Percentiles rank a stretch among this genome's conserved stretches.
These are phyloP conservation scores for Hyppa rectilinea DNA, from an alignment of 2,888 invertebrate species.

Conservation along the genomic window DNA sequence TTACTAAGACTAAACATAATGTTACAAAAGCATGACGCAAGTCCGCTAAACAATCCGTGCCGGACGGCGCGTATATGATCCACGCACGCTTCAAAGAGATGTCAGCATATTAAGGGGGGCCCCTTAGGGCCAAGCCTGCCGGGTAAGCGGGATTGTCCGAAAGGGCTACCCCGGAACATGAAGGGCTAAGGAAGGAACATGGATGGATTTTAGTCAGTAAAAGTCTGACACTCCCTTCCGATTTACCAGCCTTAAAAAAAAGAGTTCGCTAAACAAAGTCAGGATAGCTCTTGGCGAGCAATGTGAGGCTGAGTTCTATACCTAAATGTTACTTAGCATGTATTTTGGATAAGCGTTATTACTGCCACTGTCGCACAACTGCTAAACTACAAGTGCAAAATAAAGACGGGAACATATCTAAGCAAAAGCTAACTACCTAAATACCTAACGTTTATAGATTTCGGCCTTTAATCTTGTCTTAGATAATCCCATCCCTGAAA, in stretches of 20 bases:
- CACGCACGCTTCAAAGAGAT: no score
- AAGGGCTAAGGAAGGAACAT: no score
- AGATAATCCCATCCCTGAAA: not conserved
- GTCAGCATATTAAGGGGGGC: no score
- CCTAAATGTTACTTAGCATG: not conserved
- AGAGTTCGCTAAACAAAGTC: no score
- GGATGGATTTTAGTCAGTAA: no score
- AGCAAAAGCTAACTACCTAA: not conserved
- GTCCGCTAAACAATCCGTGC: no score
- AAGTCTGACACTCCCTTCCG: no score
- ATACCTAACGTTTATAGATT: not conserved
- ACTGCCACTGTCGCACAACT: not conserved
- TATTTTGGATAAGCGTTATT: not conserved
- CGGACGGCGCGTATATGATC: no score
- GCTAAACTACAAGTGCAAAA: not conserved
- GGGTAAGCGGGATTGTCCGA: no score
- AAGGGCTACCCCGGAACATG: no score
- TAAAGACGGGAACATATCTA: not conserved
- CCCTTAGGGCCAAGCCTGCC: no score
- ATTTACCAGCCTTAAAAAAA: no score
- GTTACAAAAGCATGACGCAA: not conserved
- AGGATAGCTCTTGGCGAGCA: not conserved
- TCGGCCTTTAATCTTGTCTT: not conserved
- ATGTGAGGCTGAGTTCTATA: not conserved
- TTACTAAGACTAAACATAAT: not conserved